Evolutionary conservation across 2,797 vertebrate species (phyloP), one percentile per base, ranked within the genome.

Genomic region (Dicrostonyx torquatus): DNA sequence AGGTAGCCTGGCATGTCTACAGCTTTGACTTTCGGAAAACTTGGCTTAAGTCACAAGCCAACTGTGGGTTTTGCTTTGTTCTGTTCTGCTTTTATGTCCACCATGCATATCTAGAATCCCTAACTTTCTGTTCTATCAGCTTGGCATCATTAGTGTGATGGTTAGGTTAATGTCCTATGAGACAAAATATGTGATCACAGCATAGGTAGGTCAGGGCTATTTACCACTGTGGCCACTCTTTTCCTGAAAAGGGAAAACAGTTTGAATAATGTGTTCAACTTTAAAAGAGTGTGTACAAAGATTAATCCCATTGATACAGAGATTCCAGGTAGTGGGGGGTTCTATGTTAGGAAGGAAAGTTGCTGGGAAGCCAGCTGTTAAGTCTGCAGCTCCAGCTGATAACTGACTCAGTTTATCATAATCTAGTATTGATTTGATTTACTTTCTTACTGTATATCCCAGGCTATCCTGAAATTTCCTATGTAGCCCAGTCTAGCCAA

Each of bases 11-110:
- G 45, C 8, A 11, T 72, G 64, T 88, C 75, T 1, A 20, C 15
- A 87, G 43, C 85, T 96, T 93, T 64, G 73, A 88, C 95, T 89
- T 95, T 88, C 48, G 88, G 91, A 91, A 95, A 88, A 91, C 31
- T 66, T 84, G 62, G 37, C 83, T 77, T 12, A 94, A 17, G 22
- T 91, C 22, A 50, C 48, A 95, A 77, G 34, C 45, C 92, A 62
- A 58, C 60, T 95, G 1, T 75, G 18, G 37, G n/a, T 40, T 73
- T 73, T 73, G 37, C 48, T 60, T 50, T 77, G 34, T 66, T 50
- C 45, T 77, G 2, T 79, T 90, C 75, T 40, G 31, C 20, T 75
- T 82, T 95, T 92, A 80, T 91, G 77, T 95, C 53, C 78, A 31
- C 22, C 55, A 12, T 86, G 2, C 79, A 60, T 66, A 76, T 93